Base-by-base conservation (phyloP, 2,888 invertebrate species). In the Drosophila algonquin region DNA sequence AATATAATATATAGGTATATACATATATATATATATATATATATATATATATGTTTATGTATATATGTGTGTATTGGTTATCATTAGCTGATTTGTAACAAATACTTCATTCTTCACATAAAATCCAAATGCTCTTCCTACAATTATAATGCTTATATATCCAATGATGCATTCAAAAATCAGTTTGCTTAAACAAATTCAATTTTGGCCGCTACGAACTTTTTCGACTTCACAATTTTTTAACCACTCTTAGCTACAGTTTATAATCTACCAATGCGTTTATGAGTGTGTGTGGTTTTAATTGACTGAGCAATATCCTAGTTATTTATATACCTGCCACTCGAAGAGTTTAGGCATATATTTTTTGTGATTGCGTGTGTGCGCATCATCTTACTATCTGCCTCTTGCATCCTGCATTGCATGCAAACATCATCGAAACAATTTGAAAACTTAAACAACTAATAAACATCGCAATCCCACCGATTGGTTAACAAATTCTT, bases 241-340 rank as follows among this genome's bases (percentile, higher is more conserved):
- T n/a, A 46, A 32, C 21, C 14, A 54, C 14, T 52, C 30, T 18
- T 32, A 35, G 35, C 40, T 16, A 52, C 16, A 52, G n/a, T 57
- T 47, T 46, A 7, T 16, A n/a, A 45, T 30, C 27, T 46, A 44
- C 24, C 5, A 46, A 18, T 30, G n/a, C 32, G 44, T 60, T 45
- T 32, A 16, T 27, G 6, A 32, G 40, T 46, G 4, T 52, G 16
- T 46, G 4, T 60, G 12, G 18, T 59, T 63, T 27, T 74, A 74
- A 74, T 74, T 74, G 74, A 74, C 74, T 75, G 74, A 74, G 56
- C 74, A 75, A 70, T 75, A 58, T 56, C 70, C 48, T 61, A 73
- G 47, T 53, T 63, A 30, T 14, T 27, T 30, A 1, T 30, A 30
- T 8, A 30, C 30, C 30, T 8, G 30, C 2, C 8, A 8, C 30